Conservation (phyloP, 2,888 invertebrate species). For the Tetrapedia diversipes region DNA sequence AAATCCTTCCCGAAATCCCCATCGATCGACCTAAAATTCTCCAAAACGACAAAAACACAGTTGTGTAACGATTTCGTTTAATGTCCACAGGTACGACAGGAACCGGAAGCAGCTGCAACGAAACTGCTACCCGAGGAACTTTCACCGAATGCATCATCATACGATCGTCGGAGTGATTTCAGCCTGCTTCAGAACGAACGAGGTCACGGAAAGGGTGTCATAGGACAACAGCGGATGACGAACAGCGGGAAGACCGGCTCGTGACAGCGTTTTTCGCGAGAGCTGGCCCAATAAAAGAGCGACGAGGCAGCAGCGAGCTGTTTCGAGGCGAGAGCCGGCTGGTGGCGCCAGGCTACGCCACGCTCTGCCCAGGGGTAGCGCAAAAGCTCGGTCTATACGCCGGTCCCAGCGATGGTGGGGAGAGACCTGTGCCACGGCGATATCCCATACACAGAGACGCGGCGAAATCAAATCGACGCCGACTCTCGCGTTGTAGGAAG, state of each 20-base stretch:
- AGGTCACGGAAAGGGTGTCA: neutral
- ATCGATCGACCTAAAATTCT: neutral
- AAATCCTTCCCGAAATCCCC: neutral
- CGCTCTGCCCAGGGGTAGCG: constrained; percentile 65
- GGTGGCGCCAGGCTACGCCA: constrained; percentile 80
- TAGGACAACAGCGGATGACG: neutral
- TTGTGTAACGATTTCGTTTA: neutral
- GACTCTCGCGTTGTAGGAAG: constrained; percentile 32
- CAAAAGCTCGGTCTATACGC: constrained; percentile 54
- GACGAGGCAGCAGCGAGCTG: constrained; percentile 61
- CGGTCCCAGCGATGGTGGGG: constrained; percentile 25
- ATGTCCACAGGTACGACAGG: neutral
- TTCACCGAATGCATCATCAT: accelerated
- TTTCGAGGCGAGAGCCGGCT: constrained; percentile 73
- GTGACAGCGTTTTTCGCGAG: constrained; percentile 37
- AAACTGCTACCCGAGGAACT: too few relatives aligned
- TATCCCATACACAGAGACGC: constrained; percentile 57
- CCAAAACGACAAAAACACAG: neutral
- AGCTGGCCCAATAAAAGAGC: constrained; percentile 59
- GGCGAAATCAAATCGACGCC: constrained; percentile 65
- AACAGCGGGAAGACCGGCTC: constrained; percentile 13
- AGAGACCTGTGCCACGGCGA: constrained; percentile 28
- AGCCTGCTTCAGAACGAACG: neutral
- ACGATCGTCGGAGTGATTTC: neutral
- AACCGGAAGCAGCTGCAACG: neutral